phyloP scores from a whole-genome alignment of 2,888 invertebrate genomes.

The Disparrhopalites patrizii region DNA sequence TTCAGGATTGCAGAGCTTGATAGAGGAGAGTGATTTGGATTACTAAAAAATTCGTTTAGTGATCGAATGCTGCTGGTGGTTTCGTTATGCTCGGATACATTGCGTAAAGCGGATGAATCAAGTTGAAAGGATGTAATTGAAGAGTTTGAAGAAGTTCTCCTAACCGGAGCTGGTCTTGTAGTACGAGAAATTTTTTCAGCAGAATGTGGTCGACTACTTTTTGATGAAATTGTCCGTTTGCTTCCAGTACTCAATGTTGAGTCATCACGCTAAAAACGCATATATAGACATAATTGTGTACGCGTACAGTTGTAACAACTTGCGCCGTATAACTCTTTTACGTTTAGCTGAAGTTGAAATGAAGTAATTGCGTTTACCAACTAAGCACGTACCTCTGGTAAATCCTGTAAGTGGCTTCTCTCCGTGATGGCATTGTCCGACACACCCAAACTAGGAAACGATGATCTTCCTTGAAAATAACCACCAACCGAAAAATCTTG shows the following conservation, averaged over 20 bases:
- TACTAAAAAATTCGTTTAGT: neutral
- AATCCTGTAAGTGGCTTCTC: neutral
- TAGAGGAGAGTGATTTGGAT: conserved; percentile 16
- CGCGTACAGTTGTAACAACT: no score
- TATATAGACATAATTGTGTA: no score
- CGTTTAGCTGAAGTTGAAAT: neutral
- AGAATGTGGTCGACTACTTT: no score
- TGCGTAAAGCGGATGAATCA: no score
- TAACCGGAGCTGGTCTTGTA: neutral
- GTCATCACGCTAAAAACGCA: no score
- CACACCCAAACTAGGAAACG: neutral
- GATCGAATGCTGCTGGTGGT: neutral
- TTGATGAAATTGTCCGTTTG: no score
- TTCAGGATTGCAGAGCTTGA: conserved; percentile 14
- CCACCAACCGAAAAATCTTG: conserved; percentile 6
- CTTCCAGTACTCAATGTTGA: no score
- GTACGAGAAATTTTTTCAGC: no score
- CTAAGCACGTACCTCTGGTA: conserved; percentile 11
- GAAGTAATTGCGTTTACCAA: neutral
- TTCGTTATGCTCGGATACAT: no score
- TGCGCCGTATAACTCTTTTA: no score
- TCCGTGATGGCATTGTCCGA: neutral
- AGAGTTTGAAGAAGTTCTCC: neutral
- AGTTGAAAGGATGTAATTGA: no score
- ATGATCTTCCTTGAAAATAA: conserved; percentile 14